Evolutionary conservation across 2,888 invertebrate species (phyloP), one percentile per base, ranked within the genome.

Genomic region (Drosophila kambysellisi): DNA sequence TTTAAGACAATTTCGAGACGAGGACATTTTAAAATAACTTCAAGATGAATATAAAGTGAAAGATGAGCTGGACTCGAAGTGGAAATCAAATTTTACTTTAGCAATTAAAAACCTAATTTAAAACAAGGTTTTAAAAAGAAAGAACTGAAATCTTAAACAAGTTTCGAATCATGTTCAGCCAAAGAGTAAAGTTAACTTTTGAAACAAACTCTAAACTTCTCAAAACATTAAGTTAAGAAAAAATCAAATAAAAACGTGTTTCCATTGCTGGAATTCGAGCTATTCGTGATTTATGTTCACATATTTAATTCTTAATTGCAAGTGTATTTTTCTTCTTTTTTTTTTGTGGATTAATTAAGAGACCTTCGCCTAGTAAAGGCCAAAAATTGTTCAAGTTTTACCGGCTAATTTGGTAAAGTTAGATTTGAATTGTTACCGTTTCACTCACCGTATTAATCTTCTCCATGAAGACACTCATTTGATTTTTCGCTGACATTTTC

Each of bases 371-470:
- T 9, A 20, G 20, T 15, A 17, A 11, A 3, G 11, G 4, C 9
- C 9, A 2, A 29, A 43, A 20, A 43, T 43, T 33, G 8, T n/a
- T 15, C 8, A 7, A 30, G 12, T 33, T 33, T 17, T n/a, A 32
- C 63, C 63, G 63, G 63, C 37, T 48, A 3, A 30, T 30, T 20
- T 30, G 61, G 35, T 30, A 29, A 17, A 20, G 20, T 41, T 11
- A n/a, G n/a, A 5, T 6, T 43, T n/a, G n/a, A 43, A 41, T 20
- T 15, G 17, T 12, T 6, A 4, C 15, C n/a, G 6, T 43, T 39
- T 0, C 46, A 95, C 95, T 94, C 93, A 96, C 96, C 95, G 95
- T 95, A 94, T 96, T 96, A 91, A 96, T 95, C 94, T 96, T 96
- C 93, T 96, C 95, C 94, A 96, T 95, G 91, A 96, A 94, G 90